Conservation (phyloP, 1,140 invertebrate genomes). For the Lepidostoma basale region DNA sequence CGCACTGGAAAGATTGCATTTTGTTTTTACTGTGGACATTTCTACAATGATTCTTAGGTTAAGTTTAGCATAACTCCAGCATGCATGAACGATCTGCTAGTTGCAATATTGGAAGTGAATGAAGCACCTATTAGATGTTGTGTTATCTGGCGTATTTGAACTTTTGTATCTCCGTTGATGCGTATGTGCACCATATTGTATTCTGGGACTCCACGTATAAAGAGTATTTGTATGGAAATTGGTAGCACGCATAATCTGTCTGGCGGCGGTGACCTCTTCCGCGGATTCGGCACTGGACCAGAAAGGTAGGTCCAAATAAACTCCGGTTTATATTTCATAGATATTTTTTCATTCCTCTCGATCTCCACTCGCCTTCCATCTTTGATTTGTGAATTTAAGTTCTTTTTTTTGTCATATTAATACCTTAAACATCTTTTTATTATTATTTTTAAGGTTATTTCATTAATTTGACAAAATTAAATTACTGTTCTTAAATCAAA, state of each 20-base stretch:
- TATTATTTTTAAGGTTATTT: not conserved
- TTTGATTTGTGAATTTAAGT: conserved; percentile 17
- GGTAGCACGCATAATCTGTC: conserved; percentile 33
- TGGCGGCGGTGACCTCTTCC: not conserved
- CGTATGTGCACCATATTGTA: conserved; percentile 3
- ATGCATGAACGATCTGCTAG: conserved; percentile 31
- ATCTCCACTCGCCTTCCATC: not conserved
- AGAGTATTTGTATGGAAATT: conserved; percentile 24
- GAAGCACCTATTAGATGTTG: conserved; percentile 19
- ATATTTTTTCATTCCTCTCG: conserved; percentile 27
- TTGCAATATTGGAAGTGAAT: conserved; percentile 24
- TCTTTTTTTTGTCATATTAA: not conserved
- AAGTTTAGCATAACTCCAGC: not conserved
- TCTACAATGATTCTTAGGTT: not conserved
- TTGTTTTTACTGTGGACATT: not conserved
- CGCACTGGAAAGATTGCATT: not conserved
- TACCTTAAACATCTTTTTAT: too few species aligned
- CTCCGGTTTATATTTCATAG: conserved; percentile 1
- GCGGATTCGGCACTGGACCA: not conserved
- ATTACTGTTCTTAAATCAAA: conserved; percentile 19
- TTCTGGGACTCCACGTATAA: conserved; percentile 13
- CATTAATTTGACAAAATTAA: not conserved
- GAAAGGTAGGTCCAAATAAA: conserved; percentile 1
- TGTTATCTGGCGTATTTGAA: conserved; percentile 2
- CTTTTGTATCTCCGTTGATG: conserved; percentile 9